A percentile compares a stretch with the other conserved stretches of the same genome.
Evolutionary conservation across 2,797 vertebrate species (phyloP).

Genomic region (Sebastes nivosus): DNA sequence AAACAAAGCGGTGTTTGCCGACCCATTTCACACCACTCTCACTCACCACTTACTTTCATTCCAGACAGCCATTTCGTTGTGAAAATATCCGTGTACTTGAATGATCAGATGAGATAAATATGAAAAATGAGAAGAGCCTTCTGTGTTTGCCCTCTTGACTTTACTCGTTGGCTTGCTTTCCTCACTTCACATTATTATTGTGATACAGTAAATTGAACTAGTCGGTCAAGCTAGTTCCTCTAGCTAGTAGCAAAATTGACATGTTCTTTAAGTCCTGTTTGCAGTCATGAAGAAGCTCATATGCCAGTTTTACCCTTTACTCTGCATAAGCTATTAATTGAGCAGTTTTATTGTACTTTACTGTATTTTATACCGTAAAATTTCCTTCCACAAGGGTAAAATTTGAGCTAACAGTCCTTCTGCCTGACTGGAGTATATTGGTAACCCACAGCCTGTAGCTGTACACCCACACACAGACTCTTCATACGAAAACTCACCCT

Average conservation of each 20-base stretch:
- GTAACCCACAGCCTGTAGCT: slow-evolving; percentile 45
- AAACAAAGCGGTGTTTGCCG: too few species aligned
- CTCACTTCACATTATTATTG: neutral
- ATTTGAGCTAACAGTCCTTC: slow-evolving; percentile 21
- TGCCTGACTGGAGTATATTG: slow-evolving; percentile 27
- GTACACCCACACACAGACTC: slow-evolving; percentile 52
- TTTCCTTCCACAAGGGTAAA: slow-evolving; percentile 12
- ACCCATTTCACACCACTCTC: too few species aligned
- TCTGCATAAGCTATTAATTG: neutral
- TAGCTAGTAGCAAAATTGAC: neutral
- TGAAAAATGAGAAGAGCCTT: too few species aligned
- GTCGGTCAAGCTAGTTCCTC: neutral
- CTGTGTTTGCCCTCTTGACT: too few species aligned
- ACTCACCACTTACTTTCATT: too few species aligned
- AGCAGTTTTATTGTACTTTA: neutral
- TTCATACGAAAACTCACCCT: slow-evolving; percentile 18
- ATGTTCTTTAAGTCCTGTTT: neutral
- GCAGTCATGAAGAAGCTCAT: neutral
- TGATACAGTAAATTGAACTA: neutral
- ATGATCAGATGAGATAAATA: too few species aligned
- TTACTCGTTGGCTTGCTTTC: too few species aligned
- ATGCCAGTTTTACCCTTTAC: neutral
- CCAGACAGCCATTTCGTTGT: too few species aligned
- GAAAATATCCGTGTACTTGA: too few species aligned
- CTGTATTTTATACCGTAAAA: slow-evolving; percentile 10